Conservation (phyloP, 53 echinoderm and acorn worm species). For the Holothuria scabra region DNA sequence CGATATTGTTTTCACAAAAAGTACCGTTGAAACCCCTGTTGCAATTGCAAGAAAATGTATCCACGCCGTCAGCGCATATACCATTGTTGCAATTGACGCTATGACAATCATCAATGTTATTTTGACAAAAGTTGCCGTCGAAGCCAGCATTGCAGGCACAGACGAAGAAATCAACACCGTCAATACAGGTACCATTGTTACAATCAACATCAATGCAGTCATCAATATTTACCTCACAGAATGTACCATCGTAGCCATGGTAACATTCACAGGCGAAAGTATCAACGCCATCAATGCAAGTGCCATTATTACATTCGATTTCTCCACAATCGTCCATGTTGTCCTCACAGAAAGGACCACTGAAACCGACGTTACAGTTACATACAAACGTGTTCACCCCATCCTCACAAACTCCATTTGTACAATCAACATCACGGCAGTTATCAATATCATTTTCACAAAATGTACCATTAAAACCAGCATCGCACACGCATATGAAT, state of each 20-base stretch:
- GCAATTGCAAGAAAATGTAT: background rate
- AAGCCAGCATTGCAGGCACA: background rate
- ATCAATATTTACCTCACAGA: background rate
- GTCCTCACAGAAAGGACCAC: constrained; percentile 14
- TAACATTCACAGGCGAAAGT: background rate
- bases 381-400: constrained; percentile 24
- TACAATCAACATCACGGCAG: constrained; percentile 59
- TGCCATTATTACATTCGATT: background rate
- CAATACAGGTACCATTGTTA: constrained; percentile 53
- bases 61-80: background rate
- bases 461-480: constrained; percentile 60
- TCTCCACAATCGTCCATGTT: background rate
- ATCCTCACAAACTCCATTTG: constrained; percentile 54
- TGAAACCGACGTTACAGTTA: constrained; percentile 30
- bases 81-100: background rate
- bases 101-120: background rate
- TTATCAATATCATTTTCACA: constrained; percentile 71
- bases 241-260: background rate
- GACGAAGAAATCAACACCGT: too few relatives aligned
- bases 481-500: constrained; percentile 53
- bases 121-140: background rate
- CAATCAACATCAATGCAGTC: background rate
- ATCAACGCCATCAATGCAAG: background rate
- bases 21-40: background rate
- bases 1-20: background rate